These are phyloP conservation scores for Diachasmimorpha longicaudata DNA, from an alignment of 1,140 invertebrate species.

Conservation along the genomic window DNA sequence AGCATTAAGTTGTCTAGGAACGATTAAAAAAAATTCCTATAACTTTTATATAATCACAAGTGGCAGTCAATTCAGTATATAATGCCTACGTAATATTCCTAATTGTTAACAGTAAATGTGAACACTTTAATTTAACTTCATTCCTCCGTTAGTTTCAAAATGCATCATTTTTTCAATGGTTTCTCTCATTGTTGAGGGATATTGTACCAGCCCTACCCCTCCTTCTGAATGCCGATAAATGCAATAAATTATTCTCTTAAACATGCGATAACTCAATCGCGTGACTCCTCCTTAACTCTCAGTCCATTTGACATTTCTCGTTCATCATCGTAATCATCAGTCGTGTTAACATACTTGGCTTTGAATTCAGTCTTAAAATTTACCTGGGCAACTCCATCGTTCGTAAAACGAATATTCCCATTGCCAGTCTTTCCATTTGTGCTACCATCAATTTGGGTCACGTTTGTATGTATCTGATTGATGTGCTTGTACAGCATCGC, in stretches of 20 bases:
- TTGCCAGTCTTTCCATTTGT: conserved; percentile 57
- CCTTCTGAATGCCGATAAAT: too few species aligned
- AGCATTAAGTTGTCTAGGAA: neutral
- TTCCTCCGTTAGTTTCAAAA: neutral
- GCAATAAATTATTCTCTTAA: too few species aligned
- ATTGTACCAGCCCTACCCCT: neutral
- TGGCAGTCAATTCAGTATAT: conserved; percentile 5
- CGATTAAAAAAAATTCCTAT: neutral
- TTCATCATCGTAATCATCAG: conserved; percentile 40
- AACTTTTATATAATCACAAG: conserved; percentile 5
- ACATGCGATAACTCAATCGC: conserved; percentile 38
- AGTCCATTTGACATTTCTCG: conserved; percentile 34
- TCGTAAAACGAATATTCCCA: conserved; percentile 48
- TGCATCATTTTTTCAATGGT: neutral
- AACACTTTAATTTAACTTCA: neutral
- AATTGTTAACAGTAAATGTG: conserved; percentile 6
- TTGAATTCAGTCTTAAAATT: conserved; percentile 62
- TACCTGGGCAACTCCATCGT: conserved; percentile 41
- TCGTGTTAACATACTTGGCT: conserved; percentile 53
- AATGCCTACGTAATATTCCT: neutral
- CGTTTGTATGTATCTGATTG: conserved; percentile 48
- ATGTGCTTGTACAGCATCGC: conserved; percentile 53
- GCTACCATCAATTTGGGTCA: conserved; percentile 30
- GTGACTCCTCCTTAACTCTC: conserved; percentile 43
- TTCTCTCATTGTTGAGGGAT: neutral